Base-by-base conservation (phyloP, 2,888 invertebrate species). In the Laothoe populi region DNA sequence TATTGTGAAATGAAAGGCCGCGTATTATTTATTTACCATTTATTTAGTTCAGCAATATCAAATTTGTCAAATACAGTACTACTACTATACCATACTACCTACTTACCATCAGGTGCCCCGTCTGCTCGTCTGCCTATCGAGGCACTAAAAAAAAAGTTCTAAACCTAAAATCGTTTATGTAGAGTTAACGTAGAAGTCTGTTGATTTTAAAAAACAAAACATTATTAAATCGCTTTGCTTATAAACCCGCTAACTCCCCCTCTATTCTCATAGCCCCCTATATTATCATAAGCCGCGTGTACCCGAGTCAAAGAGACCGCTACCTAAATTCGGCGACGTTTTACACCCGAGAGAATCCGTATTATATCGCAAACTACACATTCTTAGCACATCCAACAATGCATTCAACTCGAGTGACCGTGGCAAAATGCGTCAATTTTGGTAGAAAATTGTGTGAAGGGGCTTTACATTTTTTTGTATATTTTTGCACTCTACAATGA, bases 221-320 rank as follows among this genome's bases (percentile, higher is more conserved):
- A 65, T 59, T 44, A 63, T 62, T 13, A 31, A 64, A 59, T 35
- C 72, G 67, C 67, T 68, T 16, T 65, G 62, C 69, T 23, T 5
- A 13, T 45, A 19, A 4, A 38, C 26, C 26, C 24, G 5, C 59
- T 57, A 1, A 4, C 7, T 16, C 0, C 2, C 31, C 44, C 70
- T 69, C 71, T 2, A 8, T 8, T 57, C 62, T 69, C 38, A n/a
- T 73, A 63, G 73, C 82, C 74, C n/a, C 31, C 63, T 64, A 69
- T 72, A 64, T 60, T 61, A 31, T 62, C 45, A 70, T 70, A 72
- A 63, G 24, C 63, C 53, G 60, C 64, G 65, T 61, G 67, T 70
- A 76, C 80, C 77, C 77, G 73, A 72, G 70, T 84, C 86, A 89
- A 90, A 88, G 84, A 79, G 63, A 73, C 89, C 90, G 89, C 89